phyloP scores from a whole-genome alignment of 1,140 invertebrate species.

The Pseudomyrmex gracilis region DNA sequence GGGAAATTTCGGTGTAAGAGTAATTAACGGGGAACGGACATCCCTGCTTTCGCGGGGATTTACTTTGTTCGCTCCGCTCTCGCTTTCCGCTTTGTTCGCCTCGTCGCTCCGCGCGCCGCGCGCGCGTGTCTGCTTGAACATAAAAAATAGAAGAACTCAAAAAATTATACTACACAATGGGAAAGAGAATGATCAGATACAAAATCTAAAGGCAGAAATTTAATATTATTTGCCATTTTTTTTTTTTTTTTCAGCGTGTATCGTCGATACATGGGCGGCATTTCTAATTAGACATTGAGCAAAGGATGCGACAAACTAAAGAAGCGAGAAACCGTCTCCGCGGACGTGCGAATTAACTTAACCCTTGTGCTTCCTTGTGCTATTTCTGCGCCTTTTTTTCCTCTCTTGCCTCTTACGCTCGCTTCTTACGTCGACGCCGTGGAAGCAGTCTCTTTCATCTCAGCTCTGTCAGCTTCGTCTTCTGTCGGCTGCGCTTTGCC shows the following conservation, averaged over 20 bases:
- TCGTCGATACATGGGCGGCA: slow-evolving; percentile 18
- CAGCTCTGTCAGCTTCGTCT: slow-evolving; percentile 33
- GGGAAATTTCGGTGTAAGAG: slow-evolving; percentile 60
- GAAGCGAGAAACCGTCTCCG: background rate
- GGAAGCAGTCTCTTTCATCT: slow-evolving; percentile 70
- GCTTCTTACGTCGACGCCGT: slow-evolving; percentile 39
- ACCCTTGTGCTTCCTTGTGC: slow-evolving; percentile 52
- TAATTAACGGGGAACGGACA: slow-evolving; percentile 50
- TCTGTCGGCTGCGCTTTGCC: slow-evolving; percentile 60
- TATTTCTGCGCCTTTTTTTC: no score
- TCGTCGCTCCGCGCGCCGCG: background rate
- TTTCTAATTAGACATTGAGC: slow-evolving; percentile 46
- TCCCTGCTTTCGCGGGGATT: slow-evolving; percentile 36
- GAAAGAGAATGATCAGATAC: background rate
- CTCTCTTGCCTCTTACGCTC: background rate
- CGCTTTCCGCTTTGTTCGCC: slow-evolving; percentile 50
- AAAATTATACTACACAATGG: background rate
- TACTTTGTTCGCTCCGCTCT: slow-evolving; percentile 53
- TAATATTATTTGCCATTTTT: background rate
- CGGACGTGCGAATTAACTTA: slow-evolving; percentile 64
- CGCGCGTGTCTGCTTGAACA: slow-evolving; percentile 21
- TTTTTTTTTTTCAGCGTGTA: background rate
- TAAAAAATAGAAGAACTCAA: slow-evolving; percentile 23
- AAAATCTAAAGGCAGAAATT: slow-evolving; percentile 7
- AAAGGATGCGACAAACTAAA: background rate